Evolutionary conservation across 2,888 invertebrate species (phyloP), one percentile per base, ranked within the genome.

Genomic region (Rosalia funebris): DNA sequence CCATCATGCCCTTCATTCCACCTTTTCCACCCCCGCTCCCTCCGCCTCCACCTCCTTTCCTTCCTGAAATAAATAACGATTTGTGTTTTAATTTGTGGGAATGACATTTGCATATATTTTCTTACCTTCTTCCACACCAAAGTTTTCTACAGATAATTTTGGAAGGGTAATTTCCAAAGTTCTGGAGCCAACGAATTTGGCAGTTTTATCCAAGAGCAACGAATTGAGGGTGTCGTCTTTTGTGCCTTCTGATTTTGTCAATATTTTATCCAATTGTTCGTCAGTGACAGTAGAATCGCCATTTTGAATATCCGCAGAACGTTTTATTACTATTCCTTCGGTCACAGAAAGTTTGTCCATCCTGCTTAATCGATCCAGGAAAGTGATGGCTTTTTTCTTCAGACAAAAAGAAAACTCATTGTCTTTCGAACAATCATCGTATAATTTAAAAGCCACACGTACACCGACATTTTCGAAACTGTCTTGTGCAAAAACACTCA

Each of bases 1-100:
- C 88, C 92, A 93, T 92, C 91, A 93, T 93, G 74, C 92, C 92
- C 85, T 93, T 93, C 91, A 92, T 92, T n/a, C 68, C 69, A 1
- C 66, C 68, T 36, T 92, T 91, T 17, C 66, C 71, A 37, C 71
- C 69, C 73, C 91, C 91, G 0, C 70, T 68, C 10, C 71, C 69
- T 74, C 67, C 65, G 74, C 91, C 91, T 3, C 46, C 52, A 19
- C 42, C 61, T 14, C 57, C 62, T 39, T 61, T 68, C 31, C 73
- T 66, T 50, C 71, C 73, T 72, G 58, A 4, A 65, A 70, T 47
- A 39, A 17, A 62, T 60, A 58, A 20, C 16, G 3, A 15, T 25
- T 5, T 39, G 16, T 37, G 12, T 52, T 41, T 37, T 52, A 36
- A 25, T n/a, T n/a, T n/a, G n/a, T n/a, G n/a, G n/a, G n/a, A n/a